These are phyloP conservation scores for Ormyrus labotus DNA, from an alignment of 2,888 invertebrate genomes.

Conservation along the genomic window DNA sequence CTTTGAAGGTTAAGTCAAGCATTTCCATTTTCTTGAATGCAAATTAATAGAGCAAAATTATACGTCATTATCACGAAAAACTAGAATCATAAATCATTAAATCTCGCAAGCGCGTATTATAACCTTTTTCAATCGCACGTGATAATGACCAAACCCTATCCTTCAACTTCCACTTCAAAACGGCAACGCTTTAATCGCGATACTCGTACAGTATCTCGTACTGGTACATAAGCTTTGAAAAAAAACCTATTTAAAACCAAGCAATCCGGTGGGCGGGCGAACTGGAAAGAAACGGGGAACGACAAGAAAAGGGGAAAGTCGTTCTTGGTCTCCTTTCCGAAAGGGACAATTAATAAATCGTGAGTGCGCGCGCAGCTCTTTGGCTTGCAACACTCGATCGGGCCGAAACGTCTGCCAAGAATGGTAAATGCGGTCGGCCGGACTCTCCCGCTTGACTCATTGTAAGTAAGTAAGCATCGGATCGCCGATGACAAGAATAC, in stretches of 20 bases:
- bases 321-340: slow-evolving; percentile 11
- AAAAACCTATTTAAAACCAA: slow-evolving; percentile 1
- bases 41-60: too few relatives aligned
- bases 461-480: neutral
- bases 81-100: too few relatives aligned
- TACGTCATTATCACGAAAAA: too few relatives aligned
- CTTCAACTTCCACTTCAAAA: too few relatives aligned
- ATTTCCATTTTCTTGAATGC: too few relatives aligned
- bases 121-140: too few relatives aligned
- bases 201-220: too few relatives aligned
- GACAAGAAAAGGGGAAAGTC: slow-evolving; percentile 1
- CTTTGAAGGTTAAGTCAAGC: too few relatives aligned
- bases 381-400: neutral
- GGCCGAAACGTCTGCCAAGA: slow-evolving; percentile 59
- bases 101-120: too few relatives aligned
- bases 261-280: neutral
- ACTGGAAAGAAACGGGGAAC: neutral
- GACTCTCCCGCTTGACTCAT: slow-evolving; percentile 1
- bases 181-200: too few relatives aligned
- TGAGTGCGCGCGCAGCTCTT: neutral
- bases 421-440: slow-evolving; percentile 63
- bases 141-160: too few relatives aligned
- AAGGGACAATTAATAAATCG: slow-evolving; percentile 29
- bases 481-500: slow-evolving; percentile 7
- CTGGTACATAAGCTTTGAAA: neutral